Base-by-base conservation (phyloP, 1,140 invertebrate genomes). In the Glomeris maerens region DNA sequence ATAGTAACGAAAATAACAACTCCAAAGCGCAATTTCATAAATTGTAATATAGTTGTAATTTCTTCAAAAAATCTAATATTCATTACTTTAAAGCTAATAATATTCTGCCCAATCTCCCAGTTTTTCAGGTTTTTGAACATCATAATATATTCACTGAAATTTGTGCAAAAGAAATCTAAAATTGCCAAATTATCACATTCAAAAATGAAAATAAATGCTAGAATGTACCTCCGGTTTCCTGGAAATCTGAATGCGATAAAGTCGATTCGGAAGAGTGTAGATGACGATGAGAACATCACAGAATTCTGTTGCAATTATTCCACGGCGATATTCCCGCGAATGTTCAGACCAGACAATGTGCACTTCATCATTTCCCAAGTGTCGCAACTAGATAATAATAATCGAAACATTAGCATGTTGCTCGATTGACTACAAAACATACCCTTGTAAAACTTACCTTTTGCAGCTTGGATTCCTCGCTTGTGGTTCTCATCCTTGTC, bases 331-430 rank as follows among this genome's bases (percentile, higher is more conserved):
- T 62, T 95, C 89, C 47, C 92, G 74, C 64, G 74, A 78, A 66
- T 98, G 92, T 66, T 99, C 95, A 21, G 91, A 96, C 95, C 95
- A 99, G 14, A 99, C 91, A 53, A 98, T 94, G 63, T 98, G 94
- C 28, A 98, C 89, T 71, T 98, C 95, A 70, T 99, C 95, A 69
- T 99, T 99, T 38, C 93, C 93, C 46, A 98, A 71, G 74, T 97
- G 94, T 10, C 88, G 78, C 21, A 90, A 90, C 83, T 90, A 60
- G 3, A 39, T 51, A 40, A n/a, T 14, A 47, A 46, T 42, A 36
- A 22, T 26, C 27, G n/a, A 27, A 14, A 36, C n/a, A 51, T 13
- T 40, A 7, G 50, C 3, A 50, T 21, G 26, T 7, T 45, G 7
- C 7, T 7, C 31, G 22, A 4, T 52, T 50, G 13, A 51, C 5